Base-by-base conservation (phyloP, 2,113 vertebrate genomes). In the Arvicanthis niloticus region DNA sequence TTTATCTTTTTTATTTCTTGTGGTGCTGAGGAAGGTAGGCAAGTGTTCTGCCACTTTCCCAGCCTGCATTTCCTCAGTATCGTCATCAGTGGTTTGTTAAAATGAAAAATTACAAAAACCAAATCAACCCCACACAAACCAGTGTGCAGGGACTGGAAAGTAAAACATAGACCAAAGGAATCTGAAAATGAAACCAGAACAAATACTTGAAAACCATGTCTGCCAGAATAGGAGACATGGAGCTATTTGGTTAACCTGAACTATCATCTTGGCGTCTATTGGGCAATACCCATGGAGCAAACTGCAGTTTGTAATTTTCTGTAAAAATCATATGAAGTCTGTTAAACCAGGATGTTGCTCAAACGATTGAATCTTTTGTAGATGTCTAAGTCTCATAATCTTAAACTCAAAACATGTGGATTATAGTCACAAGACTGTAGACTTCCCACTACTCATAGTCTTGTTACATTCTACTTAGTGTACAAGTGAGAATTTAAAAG, bases 111-210 rank as follows among this genome's bases (percentile, higher is more conserved):
- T 78, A 48, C 87, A 91, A 89, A 93, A 92, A 37, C 12, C 22
- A 75, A 85, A 51, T 62, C 19, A 62, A 40, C 3, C n/a, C 26
- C 42, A 40, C 88, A 91, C 65, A 85, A 81, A 76, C 60, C 21
- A 93, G 58, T 73, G 48, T 75, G 81, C 73, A 91, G 87, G 95
- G 68, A 58, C 77, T 75, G 73, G 81, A 76, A 97, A 78, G 89
- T 31, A 51, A 95, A 80, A 76, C 31, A 45, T 0, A 81, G 40
- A 84, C n/a, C 56, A 37, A 0, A 89, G 56, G 67, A 87, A 89
- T 96, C 88, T 95, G 78, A 91, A 93, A 89, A 60, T 73, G 37
- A 92, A 91, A 89, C 45, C 89, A 80, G 81, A 88, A 87, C 12
- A 72, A 29, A 13, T 40, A 53, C 86, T 81, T 95, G 40, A 53